Percentiles rank a stretch among this genome's conserved stretches.
These are phyloP conservation scores for Chirona hameri DNA, from an alignment of 2,888 invertebrate species.

Conservation along the genomic window DNA sequence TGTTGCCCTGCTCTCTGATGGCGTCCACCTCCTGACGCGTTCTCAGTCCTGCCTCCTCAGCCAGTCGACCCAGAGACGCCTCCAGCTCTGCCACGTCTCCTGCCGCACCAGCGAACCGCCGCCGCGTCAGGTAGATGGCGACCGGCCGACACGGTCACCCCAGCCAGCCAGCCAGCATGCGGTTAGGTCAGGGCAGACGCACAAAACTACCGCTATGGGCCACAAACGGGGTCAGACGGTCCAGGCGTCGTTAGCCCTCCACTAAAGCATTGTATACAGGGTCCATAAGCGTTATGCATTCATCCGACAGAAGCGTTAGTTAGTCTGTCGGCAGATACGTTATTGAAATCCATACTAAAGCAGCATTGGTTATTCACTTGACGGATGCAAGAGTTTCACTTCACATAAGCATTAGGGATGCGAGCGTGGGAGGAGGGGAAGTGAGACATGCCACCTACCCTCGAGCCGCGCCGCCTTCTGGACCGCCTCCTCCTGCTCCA, in stretches of 20 bases:
- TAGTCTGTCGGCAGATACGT: not conserved
- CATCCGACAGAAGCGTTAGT: not conserved
- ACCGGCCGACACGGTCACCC: not conserved
- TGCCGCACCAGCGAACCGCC: not conserved
- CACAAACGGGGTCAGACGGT: not conserved
- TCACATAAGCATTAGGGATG: not conserved
- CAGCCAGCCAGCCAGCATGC: not conserved
- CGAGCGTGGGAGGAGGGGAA: too few species aligned
- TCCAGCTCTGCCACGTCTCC: not conserved
- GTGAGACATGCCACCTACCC: not conserved
- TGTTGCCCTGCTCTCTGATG: not conserved
- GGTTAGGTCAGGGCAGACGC: not conserved
- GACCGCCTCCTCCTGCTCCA: not conserved
- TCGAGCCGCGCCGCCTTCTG: not conserved
- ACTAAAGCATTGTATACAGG: not conserved
- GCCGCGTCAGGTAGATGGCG: not conserved
- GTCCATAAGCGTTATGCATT: not conserved
- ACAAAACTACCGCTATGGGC: not conserved
- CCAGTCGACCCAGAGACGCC: conserved; percentile 5
- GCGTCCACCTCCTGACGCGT: not conserved
- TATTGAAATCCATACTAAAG: not conserved
- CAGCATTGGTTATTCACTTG: not conserved
- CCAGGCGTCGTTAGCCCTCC: not conserved
- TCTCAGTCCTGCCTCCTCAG: not conserved
- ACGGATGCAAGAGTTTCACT: not conserved